Evolutionary conservation across 2,888 invertebrate genomes (phyloP).

Genomic region (Sphinx pinastri): DNA sequence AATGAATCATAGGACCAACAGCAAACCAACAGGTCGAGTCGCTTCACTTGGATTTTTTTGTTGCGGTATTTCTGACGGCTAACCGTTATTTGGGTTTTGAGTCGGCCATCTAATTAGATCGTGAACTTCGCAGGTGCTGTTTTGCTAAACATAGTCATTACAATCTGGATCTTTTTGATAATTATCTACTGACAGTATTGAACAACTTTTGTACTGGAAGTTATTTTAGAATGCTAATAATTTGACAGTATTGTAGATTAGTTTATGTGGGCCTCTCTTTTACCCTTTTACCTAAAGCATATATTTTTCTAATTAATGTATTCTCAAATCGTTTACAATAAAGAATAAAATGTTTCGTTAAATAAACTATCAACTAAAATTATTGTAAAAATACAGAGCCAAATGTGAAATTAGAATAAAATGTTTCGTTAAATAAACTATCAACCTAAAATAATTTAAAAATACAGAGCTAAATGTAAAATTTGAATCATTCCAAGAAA

Average conservation of each 20-base stretch:
- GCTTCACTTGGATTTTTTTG: slow-evolving; percentile 68
- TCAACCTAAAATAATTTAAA: too few species aligned
- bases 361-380: too few species aligned
- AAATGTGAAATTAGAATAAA: too few species aligned
- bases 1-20: slow-evolving; percentile 69
- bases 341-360: too few species aligned
- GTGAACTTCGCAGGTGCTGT: slow-evolving; percentile 35
- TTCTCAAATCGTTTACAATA: too few species aligned
- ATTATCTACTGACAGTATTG: background rate
- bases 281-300: too few species aligned
- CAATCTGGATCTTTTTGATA: background rate
- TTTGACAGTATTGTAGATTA: background rate
- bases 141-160: background rate
- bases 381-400: too few species aligned
- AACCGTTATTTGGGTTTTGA: slow-evolving; percentile 64
- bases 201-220: background rate
- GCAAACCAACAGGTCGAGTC: slow-evolving; percentile 57
- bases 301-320: too few species aligned
- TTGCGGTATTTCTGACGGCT: slow-evolving; percentile 71
- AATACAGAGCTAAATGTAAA: too few species aligned
- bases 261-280: background rate
- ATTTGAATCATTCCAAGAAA: too few species aligned
- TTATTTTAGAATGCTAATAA: background rate
- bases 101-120: slow-evolving; percentile 58
- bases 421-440: too few species aligned